Evolutionary conservation across 2,797 vertebrate species (phyloP).

Genomic region (Mergus octosetaceus): DNA sequence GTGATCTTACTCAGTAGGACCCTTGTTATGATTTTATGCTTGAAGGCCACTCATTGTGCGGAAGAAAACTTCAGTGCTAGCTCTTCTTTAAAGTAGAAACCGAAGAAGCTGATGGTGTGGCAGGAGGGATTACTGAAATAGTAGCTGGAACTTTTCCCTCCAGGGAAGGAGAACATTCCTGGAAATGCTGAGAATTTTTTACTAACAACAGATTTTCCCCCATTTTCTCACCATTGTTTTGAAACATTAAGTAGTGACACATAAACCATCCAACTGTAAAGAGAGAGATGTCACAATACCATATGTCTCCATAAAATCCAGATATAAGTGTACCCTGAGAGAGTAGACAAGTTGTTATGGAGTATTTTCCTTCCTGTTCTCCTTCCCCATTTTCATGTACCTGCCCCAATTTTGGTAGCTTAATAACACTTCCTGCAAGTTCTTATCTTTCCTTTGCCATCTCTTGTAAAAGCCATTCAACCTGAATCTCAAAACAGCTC

Average conservation of each 20-base stretch:
- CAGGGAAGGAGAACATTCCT: background rate
- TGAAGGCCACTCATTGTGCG: background rate
- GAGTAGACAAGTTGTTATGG: background rate
- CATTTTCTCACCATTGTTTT: constrained; percentile 47
- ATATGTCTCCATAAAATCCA: background rate
- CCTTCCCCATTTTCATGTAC: background rate
- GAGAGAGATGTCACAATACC: background rate
- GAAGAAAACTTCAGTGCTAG: background rate
- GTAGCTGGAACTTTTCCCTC: constrained; percentile 2
- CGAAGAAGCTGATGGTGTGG: background rate
- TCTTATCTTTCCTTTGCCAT: background rate
- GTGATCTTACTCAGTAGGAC: background rate
- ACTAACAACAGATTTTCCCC: background rate
- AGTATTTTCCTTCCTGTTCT: background rate
- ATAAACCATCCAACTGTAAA: background rate
- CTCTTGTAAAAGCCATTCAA: background rate
- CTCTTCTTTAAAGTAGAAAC: background rate
- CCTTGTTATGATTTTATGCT: background rate
- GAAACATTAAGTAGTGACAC: background rate
- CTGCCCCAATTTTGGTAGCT: background rate
- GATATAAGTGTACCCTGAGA: background rate
- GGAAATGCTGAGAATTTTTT: background rate
- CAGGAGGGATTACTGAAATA: constrained; percentile 21
- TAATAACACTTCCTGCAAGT: background rate
- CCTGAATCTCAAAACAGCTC: background rate